Evolutionary conservation across 2,888 invertebrate species (phyloP).

Genomic region (Parapristionchus giblindavisi): DNA sequence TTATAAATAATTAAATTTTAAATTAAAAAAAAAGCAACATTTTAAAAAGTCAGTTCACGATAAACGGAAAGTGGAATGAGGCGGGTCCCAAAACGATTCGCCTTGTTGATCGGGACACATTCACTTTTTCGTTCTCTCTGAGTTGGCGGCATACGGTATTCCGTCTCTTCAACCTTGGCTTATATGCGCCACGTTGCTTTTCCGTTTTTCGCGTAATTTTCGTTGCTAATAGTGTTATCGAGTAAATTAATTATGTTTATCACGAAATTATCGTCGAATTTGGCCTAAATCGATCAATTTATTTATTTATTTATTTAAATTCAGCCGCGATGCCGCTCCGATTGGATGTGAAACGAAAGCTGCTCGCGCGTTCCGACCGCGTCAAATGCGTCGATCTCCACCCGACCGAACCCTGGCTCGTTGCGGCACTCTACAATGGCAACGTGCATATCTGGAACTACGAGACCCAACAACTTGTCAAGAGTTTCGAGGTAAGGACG

Average conservation of each 20-base stretch:
- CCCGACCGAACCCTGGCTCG: constrained; percentile 92
- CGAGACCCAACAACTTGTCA: constrained; percentile 82
- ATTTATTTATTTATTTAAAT: neutral
- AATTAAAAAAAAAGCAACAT: neutral
- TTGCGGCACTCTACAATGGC: constrained; percentile 96
- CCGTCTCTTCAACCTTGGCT: neutral
- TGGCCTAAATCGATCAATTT: neutral
- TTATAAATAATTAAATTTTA: too few species aligned
- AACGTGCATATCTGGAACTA: constrained; percentile 99
- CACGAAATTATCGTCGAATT: neutral
- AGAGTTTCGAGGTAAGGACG: constrained; percentile 75
- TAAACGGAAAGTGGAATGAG: neutral
- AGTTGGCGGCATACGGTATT: constrained; percentile 37
- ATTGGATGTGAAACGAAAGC: constrained; percentile 95
- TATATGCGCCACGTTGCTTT: constrained; percentile 35
- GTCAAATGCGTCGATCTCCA: constrained; percentile 74
- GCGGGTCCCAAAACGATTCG: constrained; percentile 20
- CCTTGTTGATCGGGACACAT: constrained; percentile 29
- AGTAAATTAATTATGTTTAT: neutral
- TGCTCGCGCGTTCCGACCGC: constrained; percentile 95
- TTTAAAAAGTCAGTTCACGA: neutral
- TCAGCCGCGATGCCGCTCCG: constrained; percentile 80
- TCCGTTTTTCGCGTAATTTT: neutral
- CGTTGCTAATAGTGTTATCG: neutral
- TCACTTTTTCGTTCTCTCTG: constrained; percentile 7